Conservation (phyloP, 2,888 invertebrate genomes). For the Glaucopsyche alexis region DNA sequence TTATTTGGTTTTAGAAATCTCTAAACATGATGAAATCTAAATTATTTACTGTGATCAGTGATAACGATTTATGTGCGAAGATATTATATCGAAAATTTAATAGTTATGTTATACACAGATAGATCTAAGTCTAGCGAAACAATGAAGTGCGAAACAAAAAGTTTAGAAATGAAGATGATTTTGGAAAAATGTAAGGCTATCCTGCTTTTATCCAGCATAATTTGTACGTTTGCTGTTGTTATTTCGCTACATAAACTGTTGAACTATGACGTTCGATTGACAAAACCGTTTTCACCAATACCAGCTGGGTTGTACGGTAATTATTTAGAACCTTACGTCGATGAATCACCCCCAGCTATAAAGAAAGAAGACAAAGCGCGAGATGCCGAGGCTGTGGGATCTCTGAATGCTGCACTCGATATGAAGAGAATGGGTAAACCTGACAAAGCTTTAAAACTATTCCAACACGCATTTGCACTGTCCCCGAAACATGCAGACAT, state of each 20-base stretch:
- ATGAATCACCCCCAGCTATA: slow-evolving; percentile 47
- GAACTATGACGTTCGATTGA: slow-evolving; percentile 60
- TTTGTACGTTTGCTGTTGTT: slow-evolving; percentile 67
- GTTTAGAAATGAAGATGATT: slow-evolving; percentile 64
- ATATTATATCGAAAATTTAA: slow-evolving; percentile 45
- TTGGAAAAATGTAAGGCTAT: slow-evolving; percentile 69
- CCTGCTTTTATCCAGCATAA: slow-evolving; percentile 66
- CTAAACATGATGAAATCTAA: slow-evolving; percentile 65
- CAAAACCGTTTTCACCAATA: slow-evolving; percentile 68
- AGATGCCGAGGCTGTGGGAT: slow-evolving; percentile 88
- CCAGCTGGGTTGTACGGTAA: slow-evolving; percentile 68
- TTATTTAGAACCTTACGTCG: slow-evolving; percentile 59
- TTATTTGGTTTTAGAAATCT: slow-evolving; percentile 63
- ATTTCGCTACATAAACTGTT: slow-evolving; percentile 66
- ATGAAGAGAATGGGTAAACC: slow-evolving; percentile 90
- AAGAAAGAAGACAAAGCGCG: slow-evolving; percentile 53
- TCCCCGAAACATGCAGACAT: slow-evolving; percentile 96
- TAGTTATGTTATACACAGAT: slow-evolving; percentile 69
- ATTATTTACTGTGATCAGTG: slow-evolving; percentile 51
- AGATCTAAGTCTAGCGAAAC: slow-evolving; percentile 54
- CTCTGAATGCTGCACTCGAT: slow-evolving; percentile 90
- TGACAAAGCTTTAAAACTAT: slow-evolving; percentile 91
- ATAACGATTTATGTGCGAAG: slow-evolving; percentile 51
- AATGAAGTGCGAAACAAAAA: slow-evolving; percentile 59
- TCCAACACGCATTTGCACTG: slow-evolving; percentile 94